phyloP scores from a whole-genome alignment of 2,888 invertebrate species.

The Dorcus hopei region DNA sequence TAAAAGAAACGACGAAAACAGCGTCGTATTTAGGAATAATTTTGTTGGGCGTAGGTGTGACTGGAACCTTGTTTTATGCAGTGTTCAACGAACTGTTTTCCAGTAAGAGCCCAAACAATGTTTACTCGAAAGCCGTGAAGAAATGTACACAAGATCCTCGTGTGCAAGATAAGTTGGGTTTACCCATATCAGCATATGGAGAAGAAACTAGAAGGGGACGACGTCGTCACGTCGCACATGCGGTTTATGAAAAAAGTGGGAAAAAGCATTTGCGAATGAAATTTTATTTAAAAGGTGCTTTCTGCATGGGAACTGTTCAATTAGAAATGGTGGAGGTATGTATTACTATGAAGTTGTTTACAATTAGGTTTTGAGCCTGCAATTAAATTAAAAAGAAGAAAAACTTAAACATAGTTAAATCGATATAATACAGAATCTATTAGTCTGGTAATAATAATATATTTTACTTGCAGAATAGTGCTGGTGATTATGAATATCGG shows the following conservation, averaged over 20 bases:
- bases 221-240: slow-evolving; percentile 79
- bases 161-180: slow-evolving; percentile 80
- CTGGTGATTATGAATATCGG: slow-evolving; percentile 74
- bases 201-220: slow-evolving; percentile 82
- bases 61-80: slow-evolving; percentile 78
- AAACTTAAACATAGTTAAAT: no score
- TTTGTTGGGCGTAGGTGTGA: slow-evolving; percentile 70
- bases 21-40: slow-evolving; percentile 82
- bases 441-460: neutral
- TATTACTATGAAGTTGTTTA: neutral
- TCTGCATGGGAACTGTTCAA: slow-evolving; percentile 79
- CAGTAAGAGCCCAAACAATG: slow-evolving; percentile 78
- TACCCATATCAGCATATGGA: slow-evolving; percentile 85
- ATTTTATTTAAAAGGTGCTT: slow-evolving; percentile 83
- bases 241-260: slow-evolving; percentile 70
- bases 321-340: slow-evolving; percentile 81
- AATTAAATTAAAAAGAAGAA: no score
- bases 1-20: slow-evolving; percentile 89
- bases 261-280: slow-evolving; percentile 81
- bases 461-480: slow-evolving; percentile 62
- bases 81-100: slow-evolving; percentile 87
- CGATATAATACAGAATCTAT: no score
- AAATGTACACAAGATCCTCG: slow-evolving; percentile 71
- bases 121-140: slow-evolving; percentile 76
- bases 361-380: neutral